Evolutionary conservation across 2,797 vertebrate genomes (phyloP).

Genomic region (Syndactyla subalaris): DNA sequence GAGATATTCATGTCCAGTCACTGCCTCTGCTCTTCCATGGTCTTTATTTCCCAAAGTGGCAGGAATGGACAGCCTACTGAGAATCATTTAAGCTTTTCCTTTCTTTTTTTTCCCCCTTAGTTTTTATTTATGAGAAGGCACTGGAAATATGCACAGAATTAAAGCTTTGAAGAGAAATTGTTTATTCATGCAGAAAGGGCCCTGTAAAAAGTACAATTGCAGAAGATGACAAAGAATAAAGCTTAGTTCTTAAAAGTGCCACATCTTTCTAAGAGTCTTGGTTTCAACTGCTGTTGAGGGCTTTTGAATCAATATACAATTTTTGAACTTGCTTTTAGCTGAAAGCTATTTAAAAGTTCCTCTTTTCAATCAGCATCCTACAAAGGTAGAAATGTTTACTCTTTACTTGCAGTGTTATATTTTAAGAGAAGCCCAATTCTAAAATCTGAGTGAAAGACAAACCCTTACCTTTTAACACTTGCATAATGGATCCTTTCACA

Average conservation of each 20-base stretch:
- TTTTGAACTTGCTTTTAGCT: slow-evolving; percentile 37
- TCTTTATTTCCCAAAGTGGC: not conserved
- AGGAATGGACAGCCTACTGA: not conserved
- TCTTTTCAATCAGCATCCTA: slow-evolving; percentile 4
- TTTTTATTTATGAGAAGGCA: slow-evolving; percentile 35
- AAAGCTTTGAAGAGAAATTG: slow-evolving; percentile 46
- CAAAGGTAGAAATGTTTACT: slow-evolving; percentile 11
- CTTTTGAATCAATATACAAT: slow-evolving; percentile 44
- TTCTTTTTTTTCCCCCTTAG: not conserved
- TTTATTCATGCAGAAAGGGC: slow-evolving; percentile 54
- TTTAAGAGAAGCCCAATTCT: slow-evolving; percentile 5
- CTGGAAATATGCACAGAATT: slow-evolving; percentile 21
- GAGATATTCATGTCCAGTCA: not conserved
- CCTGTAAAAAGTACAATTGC: slow-evolving; percentile 29
- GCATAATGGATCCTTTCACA: not conserved
- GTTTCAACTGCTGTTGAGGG: slow-evolving; percentile 15
- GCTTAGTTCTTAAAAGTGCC: slow-evolving; percentile 42
- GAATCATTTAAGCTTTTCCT: not conserved
- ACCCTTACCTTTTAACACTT: not conserved
- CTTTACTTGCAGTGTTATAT: not conserved
- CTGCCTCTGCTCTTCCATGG: not conserved
- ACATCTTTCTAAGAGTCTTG: not conserved
- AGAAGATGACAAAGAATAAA: slow-evolving; percentile 57
- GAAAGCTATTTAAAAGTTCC: slow-evolving; percentile 28
- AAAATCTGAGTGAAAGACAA: slow-evolving; percentile 11